A percentile compares a stretch with the other conserved stretches of the same genome.
These are phyloP conservation scores for Synergus japonicus DNA, from an alignment of 2,888 invertebrate species.

Conservation along the genomic window DNA sequence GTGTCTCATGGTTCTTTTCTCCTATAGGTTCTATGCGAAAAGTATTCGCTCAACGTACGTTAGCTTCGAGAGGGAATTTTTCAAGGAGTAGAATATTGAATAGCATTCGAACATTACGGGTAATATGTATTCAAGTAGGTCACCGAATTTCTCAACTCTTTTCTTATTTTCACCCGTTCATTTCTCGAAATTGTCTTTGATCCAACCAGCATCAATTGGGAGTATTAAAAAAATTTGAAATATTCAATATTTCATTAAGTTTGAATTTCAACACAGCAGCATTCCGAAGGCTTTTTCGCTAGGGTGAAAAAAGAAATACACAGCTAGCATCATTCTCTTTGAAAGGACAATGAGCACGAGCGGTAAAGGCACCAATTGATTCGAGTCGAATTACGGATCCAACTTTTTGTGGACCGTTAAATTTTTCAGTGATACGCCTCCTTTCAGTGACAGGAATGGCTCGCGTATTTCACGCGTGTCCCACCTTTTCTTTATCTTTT, in stretches of 20 bases:
- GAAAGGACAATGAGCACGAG: constrained; percentile 48
- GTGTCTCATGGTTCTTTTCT: neutral
- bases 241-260: neutral
- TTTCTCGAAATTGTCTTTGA: neutral
- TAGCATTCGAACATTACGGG: neutral
- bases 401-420: constrained; percentile 44
- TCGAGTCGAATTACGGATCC: constrained; percentile 41
- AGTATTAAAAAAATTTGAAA: neutral
- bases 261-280: neutral
- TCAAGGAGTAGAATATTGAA: constrained; percentile 1
- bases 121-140: neutral
- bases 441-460: constrained; percentile 47
- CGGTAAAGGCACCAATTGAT: constrained; percentile 42
- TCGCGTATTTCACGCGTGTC: constrained; percentile 49
- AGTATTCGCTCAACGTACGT: neutral
- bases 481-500: constrained; percentile 58
- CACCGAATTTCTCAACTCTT: neutral
- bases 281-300: neutral
- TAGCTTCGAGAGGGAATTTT: constrained; percentile 15
- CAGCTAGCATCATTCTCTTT: neutral
- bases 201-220: neutral
- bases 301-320: neutral
- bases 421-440: constrained; percentile 51
- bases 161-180: neutral
- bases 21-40: neutral